Percentiles rank a stretch among this genome's conserved stretches.
Evolutionary conservation across 2,113 vertebrate species (phyloP).

Genomic region (Peromyscus leucopus): DNA sequence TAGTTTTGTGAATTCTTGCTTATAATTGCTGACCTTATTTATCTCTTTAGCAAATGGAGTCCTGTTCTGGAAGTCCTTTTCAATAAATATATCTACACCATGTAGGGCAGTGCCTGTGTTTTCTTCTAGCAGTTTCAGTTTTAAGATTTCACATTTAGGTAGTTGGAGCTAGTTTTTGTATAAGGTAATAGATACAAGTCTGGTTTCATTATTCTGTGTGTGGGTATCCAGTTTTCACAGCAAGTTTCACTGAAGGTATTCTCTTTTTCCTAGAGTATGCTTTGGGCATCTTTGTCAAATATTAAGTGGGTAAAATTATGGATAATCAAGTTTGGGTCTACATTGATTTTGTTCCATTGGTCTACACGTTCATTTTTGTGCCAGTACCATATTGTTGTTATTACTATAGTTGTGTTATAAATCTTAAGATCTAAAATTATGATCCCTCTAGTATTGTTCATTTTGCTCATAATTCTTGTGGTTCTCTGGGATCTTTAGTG

Average conservation of each 20-base stretch:
- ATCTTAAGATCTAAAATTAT: not conserved
- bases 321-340: not conserved
- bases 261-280: not conserved
- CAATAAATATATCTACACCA: not conserved
- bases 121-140: not conserved
- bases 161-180: not conserved
- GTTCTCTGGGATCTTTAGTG: not conserved
- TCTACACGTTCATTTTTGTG: not conserved
- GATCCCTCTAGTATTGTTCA: not conserved
- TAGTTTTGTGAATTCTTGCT: not conserved
- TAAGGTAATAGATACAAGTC: not conserved
- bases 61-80: not conserved
- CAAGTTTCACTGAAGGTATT: not conserved
- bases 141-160: not conserved
- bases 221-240: not conserved
- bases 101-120: not conserved
- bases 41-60: not conserved
- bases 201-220: not conserved
- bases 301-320: not conserved
- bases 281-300: not conserved
- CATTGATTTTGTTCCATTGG: not conserved
- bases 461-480: not conserved
- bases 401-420: not conserved
- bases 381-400: not conserved
- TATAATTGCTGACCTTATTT: no score